Conservation (phyloP, 1,140 invertebrate genomes). For the Limonius californicus region DNA sequence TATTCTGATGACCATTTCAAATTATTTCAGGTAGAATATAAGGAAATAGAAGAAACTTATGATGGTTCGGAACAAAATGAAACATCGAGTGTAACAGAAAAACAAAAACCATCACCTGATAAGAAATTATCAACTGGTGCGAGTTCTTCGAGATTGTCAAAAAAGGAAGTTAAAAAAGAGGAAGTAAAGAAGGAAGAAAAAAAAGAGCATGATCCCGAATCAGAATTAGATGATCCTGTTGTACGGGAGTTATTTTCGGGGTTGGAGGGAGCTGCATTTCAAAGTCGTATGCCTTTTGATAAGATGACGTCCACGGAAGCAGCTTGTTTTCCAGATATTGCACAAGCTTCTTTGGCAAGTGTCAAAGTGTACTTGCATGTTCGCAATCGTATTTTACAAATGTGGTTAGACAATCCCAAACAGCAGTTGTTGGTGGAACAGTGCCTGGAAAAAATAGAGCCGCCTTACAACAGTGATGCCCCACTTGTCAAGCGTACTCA, state of each 20-base stretch:
- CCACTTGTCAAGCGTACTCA: conserved; percentile 80
- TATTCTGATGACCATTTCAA: conserved; percentile 27
- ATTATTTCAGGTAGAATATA: conserved; percentile 57
- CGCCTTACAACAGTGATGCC: conserved; percentile 87
- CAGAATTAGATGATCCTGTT: conserved; percentile 45
- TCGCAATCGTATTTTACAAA: conserved; percentile 89
- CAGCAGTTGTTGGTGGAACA: conserved; percentile 83
- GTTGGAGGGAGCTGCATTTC: conserved; percentile 89
- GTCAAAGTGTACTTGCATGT: conserved; percentile 91
- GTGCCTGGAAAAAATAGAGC: conserved; percentile 77
- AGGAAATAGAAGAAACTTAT: conserved; percentile 65
- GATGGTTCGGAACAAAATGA: conserved; percentile 61
- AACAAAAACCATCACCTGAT: conserved; percentile 53
- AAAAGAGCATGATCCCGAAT: conserved; percentile 52
- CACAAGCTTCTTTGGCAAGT: conserved; percentile 72
- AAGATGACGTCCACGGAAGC: conserved; percentile 94
- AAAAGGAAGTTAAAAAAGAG: conserved; percentile 51
- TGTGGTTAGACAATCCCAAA: conserved; percentile 96
- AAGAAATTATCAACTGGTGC: conserved; percentile 43
- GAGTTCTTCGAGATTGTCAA: conserved; percentile 44
- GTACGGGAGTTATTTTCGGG: conserved; percentile 53
- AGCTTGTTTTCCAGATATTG: conserved; percentile 88
- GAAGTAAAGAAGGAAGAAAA: conserved; percentile 48
- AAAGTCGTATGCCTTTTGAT: conserved; percentile 89
- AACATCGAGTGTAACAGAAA: conserved; percentile 60